A percentile compares a stretch with the other conserved stretches of the same genome.
Conservation (phyloP, 2,888 invertebrate species). For the Ischnura elegans region DNA sequence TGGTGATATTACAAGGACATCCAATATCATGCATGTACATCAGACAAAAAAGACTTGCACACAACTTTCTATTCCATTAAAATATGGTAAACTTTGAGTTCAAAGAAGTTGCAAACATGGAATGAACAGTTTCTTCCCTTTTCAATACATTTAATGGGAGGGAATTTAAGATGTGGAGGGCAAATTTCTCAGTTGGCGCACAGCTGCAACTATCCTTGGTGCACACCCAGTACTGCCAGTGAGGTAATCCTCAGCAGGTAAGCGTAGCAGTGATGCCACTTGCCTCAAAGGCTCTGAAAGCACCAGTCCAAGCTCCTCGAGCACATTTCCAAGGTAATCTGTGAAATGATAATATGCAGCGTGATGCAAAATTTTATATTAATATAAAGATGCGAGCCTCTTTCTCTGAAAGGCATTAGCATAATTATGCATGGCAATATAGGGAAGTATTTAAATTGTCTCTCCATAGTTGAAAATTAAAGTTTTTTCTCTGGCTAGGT, state of each 20-base stretch:
- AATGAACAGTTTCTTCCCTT: neutral
- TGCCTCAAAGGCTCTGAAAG: slow-evolving; percentile 86
- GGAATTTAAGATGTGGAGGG: slow-evolving; percentile 75
- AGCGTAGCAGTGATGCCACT: slow-evolving; percentile 84
- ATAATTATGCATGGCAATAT: too few relatives aligned
- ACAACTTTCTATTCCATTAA: neutral
- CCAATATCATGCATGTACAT: neutral
- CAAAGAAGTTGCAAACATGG: neutral
- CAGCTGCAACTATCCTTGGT: slow-evolving; percentile 86
- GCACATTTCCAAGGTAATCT: slow-evolving; percentile 90
- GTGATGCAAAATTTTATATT: too few relatives aligned
- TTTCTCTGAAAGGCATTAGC: too few relatives aligned
- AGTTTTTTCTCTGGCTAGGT: neutral
- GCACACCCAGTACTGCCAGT: slow-evolving; percentile 84
- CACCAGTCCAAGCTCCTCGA: slow-evolving; percentile 89
- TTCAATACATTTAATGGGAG: neutral
- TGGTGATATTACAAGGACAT: neutral
- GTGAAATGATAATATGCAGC: slow-evolving; percentile 70
- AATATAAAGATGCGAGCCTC: neutral
- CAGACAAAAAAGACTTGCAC: neutral
- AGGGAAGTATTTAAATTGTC: too few relatives aligned
- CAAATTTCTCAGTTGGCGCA: slow-evolving; percentile 88
- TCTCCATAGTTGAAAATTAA: too few relatives aligned
- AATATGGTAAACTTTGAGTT: neutral
- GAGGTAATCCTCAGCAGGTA: slow-evolving; percentile 85